phyloP scores from a whole-genome alignment of 1,140 invertebrate genomes.

The Monochamus saltuarius region DNA sequence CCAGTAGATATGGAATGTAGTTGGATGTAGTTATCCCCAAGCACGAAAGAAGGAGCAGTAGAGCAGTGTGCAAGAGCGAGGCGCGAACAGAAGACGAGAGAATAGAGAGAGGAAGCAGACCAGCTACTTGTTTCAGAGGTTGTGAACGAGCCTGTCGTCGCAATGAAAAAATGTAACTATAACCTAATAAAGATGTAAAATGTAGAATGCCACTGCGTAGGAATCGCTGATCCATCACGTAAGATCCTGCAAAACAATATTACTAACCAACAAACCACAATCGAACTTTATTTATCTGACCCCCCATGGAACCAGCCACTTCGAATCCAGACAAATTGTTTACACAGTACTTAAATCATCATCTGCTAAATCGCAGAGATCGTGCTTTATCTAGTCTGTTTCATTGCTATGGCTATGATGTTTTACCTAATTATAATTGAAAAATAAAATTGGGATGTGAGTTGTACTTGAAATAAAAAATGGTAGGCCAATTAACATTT shows the following conservation, averaged over 20 bases:
- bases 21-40: slow-evolving; percentile 18
- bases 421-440: no score
- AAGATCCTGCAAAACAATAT: slow-evolving; percentile 32
- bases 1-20: slow-evolving; percentile 41
- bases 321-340: no score
- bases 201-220: slow-evolving; percentile 43
- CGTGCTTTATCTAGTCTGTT: no score
- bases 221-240: slow-evolving; percentile 33
- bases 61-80: slow-evolving; percentile 45
- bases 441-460: no score
- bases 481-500: no score
- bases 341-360: no score
- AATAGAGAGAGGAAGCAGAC: slow-evolving; percentile 47
- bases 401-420: no score
- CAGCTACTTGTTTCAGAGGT: slow-evolving; percentile 49
- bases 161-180: slow-evolving; percentile 41
- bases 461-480: no score
- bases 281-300: no score
- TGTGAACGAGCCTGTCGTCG: slow-evolving; percentile 48
- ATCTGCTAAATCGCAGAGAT: no score
- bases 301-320: no score
- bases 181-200: slow-evolving; percentile 41
- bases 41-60: slow-evolving; percentile 1
- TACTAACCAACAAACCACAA: no score
- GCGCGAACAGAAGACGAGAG: slow-evolving; percentile 29